Percentiles rank a stretch among this genome's conserved stretches.
Conservation (phyloP, 2,888 invertebrate genomes). For the Conops quadrifasciatus region DNA sequence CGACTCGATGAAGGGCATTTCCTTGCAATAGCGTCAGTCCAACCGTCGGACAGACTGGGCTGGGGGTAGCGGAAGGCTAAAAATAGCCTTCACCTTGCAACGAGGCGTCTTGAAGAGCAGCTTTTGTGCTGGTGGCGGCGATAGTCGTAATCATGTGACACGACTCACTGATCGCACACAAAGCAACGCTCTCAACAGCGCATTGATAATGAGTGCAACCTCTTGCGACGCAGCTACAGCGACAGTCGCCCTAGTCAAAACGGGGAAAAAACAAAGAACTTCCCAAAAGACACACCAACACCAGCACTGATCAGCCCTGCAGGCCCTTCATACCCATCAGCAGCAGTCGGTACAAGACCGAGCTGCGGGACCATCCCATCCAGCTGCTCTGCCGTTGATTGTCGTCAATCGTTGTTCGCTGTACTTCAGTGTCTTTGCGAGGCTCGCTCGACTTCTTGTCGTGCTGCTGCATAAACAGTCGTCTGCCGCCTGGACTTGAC, state of each 20-base stretch:
- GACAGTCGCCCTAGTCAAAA: not conserved
- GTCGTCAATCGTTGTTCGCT: not conserved
- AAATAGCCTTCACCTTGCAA: slow-evolving; percentile 42
- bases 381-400: slow-evolving; percentile 11
- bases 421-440: not conserved
- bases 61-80: too few relatives aligned
- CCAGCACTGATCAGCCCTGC: not conserved
- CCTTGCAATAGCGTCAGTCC: slow-evolving; percentile 1
- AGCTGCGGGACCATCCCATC: not conserved
- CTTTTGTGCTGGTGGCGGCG: slow-evolving; percentile 5
- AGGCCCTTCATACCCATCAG: too few relatives aligned
- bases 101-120: slow-evolving; percentile 12
- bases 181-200: slow-evolving; percentile 28
- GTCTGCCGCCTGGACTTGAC: slow-evolving; percentile 27
- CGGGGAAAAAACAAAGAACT: not conserved
- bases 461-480: slow-evolving; percentile 4
- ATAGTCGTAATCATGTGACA: slow-evolving; percentile 35
- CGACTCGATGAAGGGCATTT: not conserved
- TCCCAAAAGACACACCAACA: not conserved
- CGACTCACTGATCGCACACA: slow-evolving; percentile 36
- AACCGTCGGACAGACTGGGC: too few relatives aligned
- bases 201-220: slow-evolving; percentile 16
- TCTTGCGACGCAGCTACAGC: slow-evolving; percentile 7
- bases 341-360: not conserved
- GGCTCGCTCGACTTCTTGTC: slow-evolving; percentile 7